A percentile compares a stretch with the other conserved stretches of the same genome.
phyloP scores from a whole-genome alignment of 2,113 vertebrate genomes.

The Calyptommatus sinebrachiatus region DNA sequence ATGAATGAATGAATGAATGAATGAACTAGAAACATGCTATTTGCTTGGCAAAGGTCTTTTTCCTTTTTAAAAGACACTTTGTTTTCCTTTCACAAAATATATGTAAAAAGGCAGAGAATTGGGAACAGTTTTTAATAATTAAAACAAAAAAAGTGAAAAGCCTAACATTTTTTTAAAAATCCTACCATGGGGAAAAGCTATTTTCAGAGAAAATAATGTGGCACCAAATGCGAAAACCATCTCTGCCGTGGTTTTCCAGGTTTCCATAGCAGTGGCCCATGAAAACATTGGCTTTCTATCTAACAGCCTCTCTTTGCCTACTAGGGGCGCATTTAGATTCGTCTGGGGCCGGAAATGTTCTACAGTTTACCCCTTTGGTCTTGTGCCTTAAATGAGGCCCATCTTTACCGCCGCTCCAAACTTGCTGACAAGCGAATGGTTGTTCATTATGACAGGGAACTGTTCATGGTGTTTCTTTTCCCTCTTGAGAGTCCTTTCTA shows the following conservation, averaged over 20 bases:
- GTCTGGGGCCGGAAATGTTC: background rate
- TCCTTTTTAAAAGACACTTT: background rate
- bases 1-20: too few relatives aligned
- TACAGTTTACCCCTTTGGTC: background rate
- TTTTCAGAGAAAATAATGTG: slow-evolving; percentile 10
- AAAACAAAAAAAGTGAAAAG: background rate
- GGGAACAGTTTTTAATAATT: background rate
- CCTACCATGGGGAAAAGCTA: background rate
- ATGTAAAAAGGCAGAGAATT: too few relatives aligned
- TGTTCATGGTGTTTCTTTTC: background rate
- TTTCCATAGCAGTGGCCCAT: slow-evolving; percentile 7
- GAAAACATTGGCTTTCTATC: slow-evolving; percentile 7
- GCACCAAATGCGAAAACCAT: background rate
- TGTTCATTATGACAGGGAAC: background rate
- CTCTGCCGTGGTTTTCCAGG: background rate
- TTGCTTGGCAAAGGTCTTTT: background rate
- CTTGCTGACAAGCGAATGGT: background rate
- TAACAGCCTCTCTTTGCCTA: background rate
- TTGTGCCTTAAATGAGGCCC: background rate
- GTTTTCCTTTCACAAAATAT: background rate
- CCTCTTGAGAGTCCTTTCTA: background rate
- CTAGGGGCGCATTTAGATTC: background rate
- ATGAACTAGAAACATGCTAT: too few relatives aligned
- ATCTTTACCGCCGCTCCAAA: background rate
- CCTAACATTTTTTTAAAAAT: background rate